Evolutionary conservation across 1,140 invertebrate species (phyloP).

Genomic region (Centruroides sculpturatus): DNA sequence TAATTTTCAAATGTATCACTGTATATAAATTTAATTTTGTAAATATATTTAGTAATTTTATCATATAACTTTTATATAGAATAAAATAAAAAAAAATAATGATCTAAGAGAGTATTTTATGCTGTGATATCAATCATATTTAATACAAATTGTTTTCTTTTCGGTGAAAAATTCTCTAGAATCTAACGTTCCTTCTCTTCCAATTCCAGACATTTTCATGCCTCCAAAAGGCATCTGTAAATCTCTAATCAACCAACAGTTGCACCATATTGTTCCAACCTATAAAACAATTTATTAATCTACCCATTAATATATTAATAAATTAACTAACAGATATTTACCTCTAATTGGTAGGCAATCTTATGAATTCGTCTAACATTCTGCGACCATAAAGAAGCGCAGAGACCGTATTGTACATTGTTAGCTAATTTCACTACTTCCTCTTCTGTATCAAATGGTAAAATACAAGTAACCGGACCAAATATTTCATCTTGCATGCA

Average conservation of each 20-base stretch:
- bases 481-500: conserved; percentile 45
- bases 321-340: conserved; percentile 6
- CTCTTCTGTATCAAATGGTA: conserved; percentile 36
- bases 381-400: conserved; percentile 37
- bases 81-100: no score
- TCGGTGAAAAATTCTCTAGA: conserved; percentile 44
- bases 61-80: no score
- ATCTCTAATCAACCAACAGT: conserved; percentile 40
- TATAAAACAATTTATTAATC: conserved; percentile 16
- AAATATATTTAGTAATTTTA: no score
- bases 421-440: conserved; percentile 39
- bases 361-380: conserved; percentile 32
- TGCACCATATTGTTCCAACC: conserved; percentile 45
- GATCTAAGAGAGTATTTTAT: no score
- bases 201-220: conserved; percentile 40
- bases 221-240: conserved; percentile 48
- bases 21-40: no score
- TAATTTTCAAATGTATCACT: no score
- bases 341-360: conserved; percentile 33
- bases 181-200: conserved; percentile 38
- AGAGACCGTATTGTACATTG: conserved; percentile 37
- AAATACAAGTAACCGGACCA: conserved; percentile 41
- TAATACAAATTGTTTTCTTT: conserved; percentile 40
- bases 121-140: conserved; percentile 10
- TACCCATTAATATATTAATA: no score